These are phyloP conservation scores for Sialis lutaria DNA, from an alignment of 2,888 invertebrate genomes.

Conservation along the genomic window DNA sequence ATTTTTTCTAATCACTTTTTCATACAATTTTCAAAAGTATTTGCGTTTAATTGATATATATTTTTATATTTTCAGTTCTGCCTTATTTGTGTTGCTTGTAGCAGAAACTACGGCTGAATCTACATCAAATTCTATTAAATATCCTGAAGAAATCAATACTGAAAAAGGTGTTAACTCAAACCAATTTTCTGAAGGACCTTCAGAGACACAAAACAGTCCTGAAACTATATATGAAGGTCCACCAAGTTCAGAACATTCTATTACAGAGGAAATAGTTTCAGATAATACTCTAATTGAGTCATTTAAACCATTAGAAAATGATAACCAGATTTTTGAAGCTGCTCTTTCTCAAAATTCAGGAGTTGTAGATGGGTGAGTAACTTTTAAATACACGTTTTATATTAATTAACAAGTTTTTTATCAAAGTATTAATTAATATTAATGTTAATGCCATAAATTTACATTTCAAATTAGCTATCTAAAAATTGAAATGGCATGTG, in stretches of 20 bases:
- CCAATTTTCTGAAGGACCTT: neutral
- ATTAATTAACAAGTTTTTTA: neutral
- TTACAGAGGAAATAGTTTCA: too few species aligned
- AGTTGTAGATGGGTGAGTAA: conserved; percentile 36
- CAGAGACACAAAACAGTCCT: neutral
- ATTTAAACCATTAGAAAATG: neutral
- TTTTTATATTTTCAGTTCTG: conserved; percentile 2
- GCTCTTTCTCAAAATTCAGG: conserved; percentile 33
- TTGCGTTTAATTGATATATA: neutral
- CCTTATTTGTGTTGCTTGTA: conserved; percentile 2
- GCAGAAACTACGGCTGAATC: neutral
- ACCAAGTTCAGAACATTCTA: too few species aligned
- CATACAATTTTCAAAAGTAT: too few species aligned
- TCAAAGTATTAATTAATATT: neutral
- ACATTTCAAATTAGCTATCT: neutral
- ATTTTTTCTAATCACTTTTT: too few species aligned
- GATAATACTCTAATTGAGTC: too few species aligned
- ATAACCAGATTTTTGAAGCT: conserved; percentile 1
- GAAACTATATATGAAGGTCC: neutral
- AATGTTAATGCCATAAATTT: neutral
- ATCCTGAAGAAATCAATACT: conserved; percentile 1
- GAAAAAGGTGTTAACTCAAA: neutral
- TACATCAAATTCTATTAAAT: neutral
- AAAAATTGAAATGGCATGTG: neutral
- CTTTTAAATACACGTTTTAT: neutral